Percentiles rank a stretch among this genome's conserved stretches.
Evolutionary conservation across 2,113 vertebrate genomes (phyloP).

Genomic region (Typhlomys cinereus): DNA sequence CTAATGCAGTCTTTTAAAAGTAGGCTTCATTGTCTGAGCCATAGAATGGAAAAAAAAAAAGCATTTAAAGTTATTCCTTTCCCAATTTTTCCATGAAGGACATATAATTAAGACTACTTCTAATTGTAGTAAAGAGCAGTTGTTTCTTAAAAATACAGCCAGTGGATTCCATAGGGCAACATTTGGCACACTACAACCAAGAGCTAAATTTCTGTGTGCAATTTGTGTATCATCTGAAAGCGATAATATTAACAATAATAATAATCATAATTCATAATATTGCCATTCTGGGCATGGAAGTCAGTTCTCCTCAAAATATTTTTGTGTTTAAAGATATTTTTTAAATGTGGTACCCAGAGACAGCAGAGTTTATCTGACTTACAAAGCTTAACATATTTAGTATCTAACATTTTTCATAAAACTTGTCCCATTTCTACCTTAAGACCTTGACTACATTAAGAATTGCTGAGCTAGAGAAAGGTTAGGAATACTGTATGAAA

Average conservation of each 20-base stretch:
- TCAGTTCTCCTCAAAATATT: background rate
- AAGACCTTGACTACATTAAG: background rate
- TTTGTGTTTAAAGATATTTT: constrained; percentile 31
- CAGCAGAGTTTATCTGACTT: background rate
- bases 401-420: background rate
- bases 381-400: constrained; percentile 42
- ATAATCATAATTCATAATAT: background rate
- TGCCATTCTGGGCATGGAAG: background rate
- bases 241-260: background rate
- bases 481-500: constrained; percentile 9
- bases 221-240: background rate
- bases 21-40: constrained; percentile 9
- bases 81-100: constrained; percentile 19
- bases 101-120: background rate
- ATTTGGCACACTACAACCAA: background rate
- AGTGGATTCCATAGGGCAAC: constrained; percentile 7
- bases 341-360: background rate
- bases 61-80: constrained; percentile 41
- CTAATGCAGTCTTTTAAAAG: constrained; percentile 3
- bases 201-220: background rate
- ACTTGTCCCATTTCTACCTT: constrained; percentile 8
- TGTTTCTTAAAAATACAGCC: constrained; percentile 12
- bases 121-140: background rate
- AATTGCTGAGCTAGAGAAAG: constrained; percentile 23
- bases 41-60: background rate